Conservation (phyloP, 2,113 vertebrate genomes). For the Neomonachus schauinslandi region DNA sequence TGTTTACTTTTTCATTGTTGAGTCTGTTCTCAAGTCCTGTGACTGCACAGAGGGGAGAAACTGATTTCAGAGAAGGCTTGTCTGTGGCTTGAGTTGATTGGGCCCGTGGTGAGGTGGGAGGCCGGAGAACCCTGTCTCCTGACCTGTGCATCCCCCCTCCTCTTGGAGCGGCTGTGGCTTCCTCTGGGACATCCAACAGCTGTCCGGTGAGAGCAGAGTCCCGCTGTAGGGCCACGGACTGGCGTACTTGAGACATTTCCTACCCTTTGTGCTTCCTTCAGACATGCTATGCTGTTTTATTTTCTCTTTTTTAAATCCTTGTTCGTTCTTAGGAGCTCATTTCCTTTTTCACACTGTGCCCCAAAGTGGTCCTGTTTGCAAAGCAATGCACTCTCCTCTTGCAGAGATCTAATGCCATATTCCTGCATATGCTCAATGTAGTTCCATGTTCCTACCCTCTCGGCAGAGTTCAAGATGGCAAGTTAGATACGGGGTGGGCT, state of each 20-base stretch:
- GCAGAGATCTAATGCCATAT: not conserved
- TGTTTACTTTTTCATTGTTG: not conserved
- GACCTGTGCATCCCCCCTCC: too few species aligned
- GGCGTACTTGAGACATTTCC: not conserved
- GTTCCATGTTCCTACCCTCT: fast-evolving
- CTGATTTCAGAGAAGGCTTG: not conserved
- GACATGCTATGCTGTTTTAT: not conserved
- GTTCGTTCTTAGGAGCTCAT: not conserved
- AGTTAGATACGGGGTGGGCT: not conserved
- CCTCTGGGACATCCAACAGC: not conserved
- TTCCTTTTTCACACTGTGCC: not conserved
- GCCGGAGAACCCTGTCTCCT: not conserved
- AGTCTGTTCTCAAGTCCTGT: not conserved
- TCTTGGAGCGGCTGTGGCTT: not conserved
- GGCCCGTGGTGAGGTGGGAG: fast-evolving
- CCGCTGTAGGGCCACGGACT: fast-evolving
- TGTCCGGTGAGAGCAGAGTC: not conserved
- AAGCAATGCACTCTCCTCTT: not conserved
- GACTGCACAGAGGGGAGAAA: not conserved
- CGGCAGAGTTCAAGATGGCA: not conserved
- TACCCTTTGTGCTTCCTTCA: not conserved
- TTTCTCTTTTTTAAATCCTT: not conserved
- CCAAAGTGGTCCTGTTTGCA: not conserved
- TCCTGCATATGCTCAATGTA: not conserved
- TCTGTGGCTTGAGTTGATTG: not conserved